Evolutionary conservation across 2,888 invertebrate genomes (phyloP), one percentile per base, ranked within the genome.

Genomic region (Zygothrica quintamaculata): DNA sequence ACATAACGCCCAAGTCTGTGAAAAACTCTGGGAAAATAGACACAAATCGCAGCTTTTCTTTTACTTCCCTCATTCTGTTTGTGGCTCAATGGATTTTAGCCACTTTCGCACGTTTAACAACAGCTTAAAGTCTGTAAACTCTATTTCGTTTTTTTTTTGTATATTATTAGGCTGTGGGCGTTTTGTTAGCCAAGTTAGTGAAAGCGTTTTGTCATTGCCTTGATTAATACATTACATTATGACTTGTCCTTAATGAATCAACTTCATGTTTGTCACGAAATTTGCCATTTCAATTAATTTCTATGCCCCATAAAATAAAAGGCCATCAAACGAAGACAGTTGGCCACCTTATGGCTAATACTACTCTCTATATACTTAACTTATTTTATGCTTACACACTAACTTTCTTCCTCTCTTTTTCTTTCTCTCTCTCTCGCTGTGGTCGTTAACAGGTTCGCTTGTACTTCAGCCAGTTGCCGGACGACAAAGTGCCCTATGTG

Each of bases 401-500:
- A 4, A 4, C 26, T 29, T 1, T 29, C 29, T 29, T 29, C 9
- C n/a, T 5, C 29, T 29, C 37, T 57, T 59, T 33, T 58, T 46
- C 29, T 93, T 68, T 51, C 26, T 56, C 8, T 31, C 26, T 52
- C 15, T 36, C 43, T 43, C 36, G 47, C 43, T 34, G 50, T 47
- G 31, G 29, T 56, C 50, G 47, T 66, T 66, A 73, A 57, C 94
- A 99, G 99, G 98, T 99, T 71, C 98, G 99, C 92, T 94, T 98
- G 88, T 99, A 98, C 93, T 99, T 99, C 93, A 96, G 97, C 59
- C 95, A 95, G 70, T 93, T 99, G 62, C 97, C 99, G 8, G 98
- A 99, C 92, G 98, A 98, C 92, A 98, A 98, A 92, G 96, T 99
- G 62, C 99, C 99, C 57, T 98, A 98, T 92, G 96, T 98, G 82